Evolutionary conservation across 2,113 vertebrate genomes (phyloP).

Genomic region (Heterocephalus glaber): DNA sequence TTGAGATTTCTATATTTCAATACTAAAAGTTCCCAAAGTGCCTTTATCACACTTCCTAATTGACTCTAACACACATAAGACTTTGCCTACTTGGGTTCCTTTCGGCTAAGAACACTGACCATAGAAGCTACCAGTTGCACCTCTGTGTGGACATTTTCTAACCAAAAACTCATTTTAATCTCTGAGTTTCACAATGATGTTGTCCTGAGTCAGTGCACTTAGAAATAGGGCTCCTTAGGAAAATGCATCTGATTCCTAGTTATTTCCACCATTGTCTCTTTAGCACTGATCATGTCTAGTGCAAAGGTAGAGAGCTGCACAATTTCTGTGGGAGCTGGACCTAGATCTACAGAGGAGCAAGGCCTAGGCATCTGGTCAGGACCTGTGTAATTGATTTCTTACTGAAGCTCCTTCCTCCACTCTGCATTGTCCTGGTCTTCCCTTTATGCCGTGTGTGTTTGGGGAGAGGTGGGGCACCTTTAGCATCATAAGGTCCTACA

Average conservation of each 20-base stretch:
- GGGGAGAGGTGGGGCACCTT: background rate
- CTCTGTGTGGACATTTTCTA: background rate
- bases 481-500: background rate
- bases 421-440: slow-evolving; percentile 64
- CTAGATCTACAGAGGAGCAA: background rate
- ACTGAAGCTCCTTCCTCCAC: slow-evolving; percentile 49
- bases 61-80: background rate
- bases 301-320: background rate
- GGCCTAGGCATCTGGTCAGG: background rate
- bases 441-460: slow-evolving; percentile 34
- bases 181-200: background rate
- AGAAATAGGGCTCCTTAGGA: background rate
- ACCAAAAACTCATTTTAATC: background rate
- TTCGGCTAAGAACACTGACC: background rate
- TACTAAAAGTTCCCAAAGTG: background rate
- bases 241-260: background rate
- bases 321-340: background rate
- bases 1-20: slow-evolving; percentile 17
- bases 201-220: background rate
- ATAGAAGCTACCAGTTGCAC: background rate
- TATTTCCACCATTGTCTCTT: background rate
- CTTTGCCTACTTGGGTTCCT: background rate
- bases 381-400: slow-evolving; percentile 53
- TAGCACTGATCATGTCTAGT: background rate
- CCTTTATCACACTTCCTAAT: background rate